phyloP scores from a whole-genome alignment of 2,888 invertebrate species.

The Heliconius aoede region DNA sequence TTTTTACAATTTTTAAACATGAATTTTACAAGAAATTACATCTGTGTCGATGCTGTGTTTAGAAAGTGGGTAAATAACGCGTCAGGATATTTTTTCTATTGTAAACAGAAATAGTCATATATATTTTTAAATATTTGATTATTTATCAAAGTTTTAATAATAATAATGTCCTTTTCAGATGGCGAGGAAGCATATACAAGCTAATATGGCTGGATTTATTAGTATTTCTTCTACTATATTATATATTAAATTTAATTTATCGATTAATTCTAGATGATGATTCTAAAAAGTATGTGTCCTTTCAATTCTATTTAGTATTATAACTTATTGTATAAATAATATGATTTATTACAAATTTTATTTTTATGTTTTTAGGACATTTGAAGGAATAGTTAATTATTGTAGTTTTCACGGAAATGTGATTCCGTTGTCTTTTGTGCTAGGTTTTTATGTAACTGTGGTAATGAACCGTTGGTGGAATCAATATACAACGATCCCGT shows the following conservation, averaged over 20 bases:
- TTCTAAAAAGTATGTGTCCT: slow-evolving; percentile 86
- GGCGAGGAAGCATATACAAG: slow-evolving; percentile 98
- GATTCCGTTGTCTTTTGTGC: slow-evolving; percentile 95
- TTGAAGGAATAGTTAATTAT: slow-evolving; percentile 92
- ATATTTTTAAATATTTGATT: not conserved
- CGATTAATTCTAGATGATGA: slow-evolving; percentile 86
- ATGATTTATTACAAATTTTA: not conserved
- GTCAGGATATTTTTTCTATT: not conserved
- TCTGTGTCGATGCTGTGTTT: not conserved
- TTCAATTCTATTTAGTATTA: slow-evolving; percentile 37
- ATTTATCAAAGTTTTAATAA: not conserved
- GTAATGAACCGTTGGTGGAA: slow-evolving; percentile 97
- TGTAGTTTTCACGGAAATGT: slow-evolving; percentile 93
- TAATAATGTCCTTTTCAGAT: slow-evolving; percentile 85
- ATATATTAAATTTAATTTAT: slow-evolving; percentile 90
- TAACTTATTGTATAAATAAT: not conserved
- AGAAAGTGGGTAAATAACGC: not conserved
- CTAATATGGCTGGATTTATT: slow-evolving; percentile 95
- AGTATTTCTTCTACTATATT: slow-evolving; percentile 91
- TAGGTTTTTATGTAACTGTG: slow-evolving; percentile 96
- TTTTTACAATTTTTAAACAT: not conserved
- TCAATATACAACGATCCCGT: slow-evolving; percentile 92
- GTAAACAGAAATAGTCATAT: not conserved
- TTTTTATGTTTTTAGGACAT: slow-evolving; percentile 82
- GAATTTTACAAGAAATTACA: not conserved